phyloP scores from a whole-genome alignment of 1,140 invertebrate species.

The Heliothis virescens region DNA sequence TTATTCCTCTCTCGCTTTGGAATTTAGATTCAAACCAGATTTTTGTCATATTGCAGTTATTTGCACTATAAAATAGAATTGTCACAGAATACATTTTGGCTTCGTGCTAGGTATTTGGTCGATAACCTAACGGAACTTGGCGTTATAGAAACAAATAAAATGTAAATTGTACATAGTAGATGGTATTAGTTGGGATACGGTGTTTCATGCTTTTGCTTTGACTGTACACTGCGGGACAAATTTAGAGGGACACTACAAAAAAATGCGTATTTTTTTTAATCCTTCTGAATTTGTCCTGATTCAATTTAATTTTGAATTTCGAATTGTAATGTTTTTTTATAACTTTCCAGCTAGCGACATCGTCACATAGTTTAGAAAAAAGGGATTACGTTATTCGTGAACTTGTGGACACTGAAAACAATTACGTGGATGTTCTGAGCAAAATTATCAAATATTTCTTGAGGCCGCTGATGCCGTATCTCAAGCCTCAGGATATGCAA shows the following conservation, averaged over 20 bases:
- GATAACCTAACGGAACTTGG: conserved; percentile 10
- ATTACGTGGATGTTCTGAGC: conserved; percentile 97
- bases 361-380: conserved; percentile 91
- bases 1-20: too few relatives aligned
- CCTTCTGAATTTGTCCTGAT: not conserved
- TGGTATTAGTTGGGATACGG: conserved; percentile 11
- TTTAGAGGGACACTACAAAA: conserved; percentile 18
- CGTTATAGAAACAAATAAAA: conserved; percentile 21
- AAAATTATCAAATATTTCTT: conserved; percentile 95
- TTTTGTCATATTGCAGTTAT: too few relatives aligned
- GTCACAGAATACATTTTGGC: not conserved
- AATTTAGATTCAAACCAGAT: too few relatives aligned
- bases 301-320: not conserved
- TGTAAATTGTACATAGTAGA: conserved; percentile 33
- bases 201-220: conserved; percentile 6
- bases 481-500: conserved; percentile 91
- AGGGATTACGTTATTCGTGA: conserved; percentile 98
- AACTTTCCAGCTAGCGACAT: conserved; percentile 86
- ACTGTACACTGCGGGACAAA: conserved; percentile 19
- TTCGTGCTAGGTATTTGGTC: not conserved
- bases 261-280: not conserved
- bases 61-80: too few relatives aligned
- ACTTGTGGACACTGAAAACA: conserved; percentile 98
- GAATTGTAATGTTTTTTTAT: conserved; percentile 24
- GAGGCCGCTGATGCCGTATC: conserved; percentile 89